These are phyloP conservation scores for Erythrocercus mccallii DNA, from an alignment of 2,113 vertebrate genomes.

Conservation along the genomic window DNA sequence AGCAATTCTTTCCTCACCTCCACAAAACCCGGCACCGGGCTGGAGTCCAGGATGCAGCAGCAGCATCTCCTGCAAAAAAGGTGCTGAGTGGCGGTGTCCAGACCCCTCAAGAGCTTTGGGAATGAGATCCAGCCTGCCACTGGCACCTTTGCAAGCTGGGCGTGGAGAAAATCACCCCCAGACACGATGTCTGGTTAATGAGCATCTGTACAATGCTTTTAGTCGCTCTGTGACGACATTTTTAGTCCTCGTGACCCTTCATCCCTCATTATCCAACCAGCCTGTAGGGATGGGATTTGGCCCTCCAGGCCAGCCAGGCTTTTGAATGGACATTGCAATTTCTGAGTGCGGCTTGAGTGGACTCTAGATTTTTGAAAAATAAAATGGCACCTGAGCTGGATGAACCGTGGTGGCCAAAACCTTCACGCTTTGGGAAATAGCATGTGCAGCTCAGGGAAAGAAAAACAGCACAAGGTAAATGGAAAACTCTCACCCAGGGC, in stretches of 20 bases:
- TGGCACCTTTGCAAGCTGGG: neutral
- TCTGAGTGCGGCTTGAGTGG: neutral
- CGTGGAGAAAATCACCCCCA: neutral
- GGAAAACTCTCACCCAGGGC: neutral
- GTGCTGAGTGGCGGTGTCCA: neutral
- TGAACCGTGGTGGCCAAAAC: neutral
- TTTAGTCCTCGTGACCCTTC: neutral
- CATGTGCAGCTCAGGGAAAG: neutral
- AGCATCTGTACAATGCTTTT: neutral
- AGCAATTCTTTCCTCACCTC: slow-evolving; percentile 26
- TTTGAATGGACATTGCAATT: neutral
- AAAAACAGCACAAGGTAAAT: neutral
- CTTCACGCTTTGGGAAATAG: neutral
- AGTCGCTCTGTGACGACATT: neutral
- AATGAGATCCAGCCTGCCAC: neutral
- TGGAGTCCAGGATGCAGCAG: neutral
- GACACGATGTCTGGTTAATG: neutral
- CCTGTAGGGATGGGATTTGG: neutral
- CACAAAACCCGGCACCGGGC: rapidly evolving
- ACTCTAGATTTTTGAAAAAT: neutral
- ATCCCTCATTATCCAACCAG: neutral
- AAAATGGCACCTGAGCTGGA: rapidly evolving
- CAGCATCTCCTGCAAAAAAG: neutral
- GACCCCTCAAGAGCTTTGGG: neutral
- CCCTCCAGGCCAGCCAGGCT: neutral